phyloP scores from a whole-genome alignment of 2,888 invertebrate genomes.

The Drosophila yooni region DNA sequence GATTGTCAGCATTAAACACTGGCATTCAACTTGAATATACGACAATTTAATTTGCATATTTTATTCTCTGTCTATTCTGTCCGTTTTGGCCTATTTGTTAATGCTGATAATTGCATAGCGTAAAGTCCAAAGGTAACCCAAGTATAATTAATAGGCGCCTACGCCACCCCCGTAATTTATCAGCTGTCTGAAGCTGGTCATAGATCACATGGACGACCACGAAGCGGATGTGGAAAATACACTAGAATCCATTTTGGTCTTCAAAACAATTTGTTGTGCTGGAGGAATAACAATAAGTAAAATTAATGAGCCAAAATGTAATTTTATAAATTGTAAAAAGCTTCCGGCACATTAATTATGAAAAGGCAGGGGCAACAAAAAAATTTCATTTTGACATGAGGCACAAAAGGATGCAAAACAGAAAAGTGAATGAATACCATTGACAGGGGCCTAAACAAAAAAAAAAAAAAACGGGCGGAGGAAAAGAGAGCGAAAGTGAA shows the following conservation, averaged over 20 bases:
- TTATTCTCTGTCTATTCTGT: constrained; percentile 10
- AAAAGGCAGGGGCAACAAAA: constrained; percentile 27
- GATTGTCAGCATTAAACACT: not conserved
- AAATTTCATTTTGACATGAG: constrained; percentile 33
- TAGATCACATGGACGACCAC: constrained; percentile 42
- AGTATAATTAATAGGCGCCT: constrained; percentile 60
- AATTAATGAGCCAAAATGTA: constrained; percentile 78
- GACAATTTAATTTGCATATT: not conserved
- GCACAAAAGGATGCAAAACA: constrained; percentile 31
- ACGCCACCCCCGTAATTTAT: constrained; percentile 48
- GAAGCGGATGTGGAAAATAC: constrained; percentile 45
- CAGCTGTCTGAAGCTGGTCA: constrained; percentile 50
- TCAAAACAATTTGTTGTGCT: constrained; percentile 67
- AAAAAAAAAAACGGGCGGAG: constrained; percentile 6
- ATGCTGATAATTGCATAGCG: constrained; percentile 41
- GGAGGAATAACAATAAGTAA: constrained; percentile 68
- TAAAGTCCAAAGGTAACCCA: constrained; percentile 7
- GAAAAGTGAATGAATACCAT: constrained; percentile 41
- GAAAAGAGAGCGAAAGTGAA: constrained; percentile 70
- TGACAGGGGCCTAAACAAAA: constrained; percentile 22
- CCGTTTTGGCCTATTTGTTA: constrained; percentile 49
- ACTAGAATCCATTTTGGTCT: constrained; percentile 56
- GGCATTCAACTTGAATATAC: not conserved
- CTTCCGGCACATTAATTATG: constrained; percentile 75
- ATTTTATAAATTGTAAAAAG: constrained; percentile 79